Conservation (phyloP, 1,140 invertebrate genomes). For the Trichonephila inaurata region DNA sequence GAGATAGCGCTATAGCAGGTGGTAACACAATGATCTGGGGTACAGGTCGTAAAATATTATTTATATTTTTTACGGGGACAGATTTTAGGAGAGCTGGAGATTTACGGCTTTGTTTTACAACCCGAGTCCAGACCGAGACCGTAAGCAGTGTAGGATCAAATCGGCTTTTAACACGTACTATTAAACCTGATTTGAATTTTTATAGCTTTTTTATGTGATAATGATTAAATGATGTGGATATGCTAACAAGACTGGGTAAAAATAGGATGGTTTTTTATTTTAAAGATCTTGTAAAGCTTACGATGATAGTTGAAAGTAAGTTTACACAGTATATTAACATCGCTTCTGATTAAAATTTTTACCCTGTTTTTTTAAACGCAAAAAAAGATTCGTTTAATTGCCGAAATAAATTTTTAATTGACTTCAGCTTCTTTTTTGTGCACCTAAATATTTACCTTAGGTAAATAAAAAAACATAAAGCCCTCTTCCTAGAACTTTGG, state of each 20-base stretch:
- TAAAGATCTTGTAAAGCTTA: background rate
- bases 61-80: conserved; percentile 39
- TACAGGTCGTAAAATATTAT: conserved; percentile 40
- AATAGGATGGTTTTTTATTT: background rate
- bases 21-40: background rate
- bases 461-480: no score
- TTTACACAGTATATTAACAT: no score
- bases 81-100: conserved; percentile 9
- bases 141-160: background rate
- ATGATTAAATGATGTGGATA: conserved; percentile 19
- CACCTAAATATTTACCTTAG: no score
- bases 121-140: background rate
- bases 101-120: conserved; percentile 36
- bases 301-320: no score
- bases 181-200: conserved; percentile 35
- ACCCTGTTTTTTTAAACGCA: no score
- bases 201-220: conserved; percentile 15
- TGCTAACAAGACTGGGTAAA: background rate
- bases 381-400: no score
- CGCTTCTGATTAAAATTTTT: no score
- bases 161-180: conserved; percentile 9
- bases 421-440: no score
- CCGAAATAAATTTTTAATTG: no score
- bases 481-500: no score
- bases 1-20: conserved; percentile 15